Conservation (phyloP, 2,888 invertebrate genomes). For the Pecten maximus region DNA sequence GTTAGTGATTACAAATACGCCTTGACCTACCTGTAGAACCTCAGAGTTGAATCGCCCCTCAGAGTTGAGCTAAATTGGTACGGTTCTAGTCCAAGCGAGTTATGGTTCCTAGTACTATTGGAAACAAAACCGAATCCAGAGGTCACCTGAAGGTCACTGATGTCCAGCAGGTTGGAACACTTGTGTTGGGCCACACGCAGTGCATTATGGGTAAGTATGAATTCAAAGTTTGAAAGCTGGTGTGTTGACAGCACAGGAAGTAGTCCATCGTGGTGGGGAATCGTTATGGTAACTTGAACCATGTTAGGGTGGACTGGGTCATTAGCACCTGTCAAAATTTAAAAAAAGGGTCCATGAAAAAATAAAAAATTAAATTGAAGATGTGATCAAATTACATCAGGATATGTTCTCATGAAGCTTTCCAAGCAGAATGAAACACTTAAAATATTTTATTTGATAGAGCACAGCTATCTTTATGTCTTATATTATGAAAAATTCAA, state of each 20-base stretch:
- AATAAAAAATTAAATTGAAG: no score
- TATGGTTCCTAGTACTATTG: constrained; percentile 72
- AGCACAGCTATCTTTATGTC: no score
- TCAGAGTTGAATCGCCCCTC: constrained; percentile 70
- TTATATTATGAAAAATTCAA: no score
- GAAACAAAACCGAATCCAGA: constrained; percentile 78
- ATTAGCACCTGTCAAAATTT: constrained; percentile 55
- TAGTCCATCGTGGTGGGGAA: constrained; percentile 82
- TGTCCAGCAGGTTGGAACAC: constrained; percentile 81
- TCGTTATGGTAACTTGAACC: constrained; percentile 76
- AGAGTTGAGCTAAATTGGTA: constrained; percentile 77
- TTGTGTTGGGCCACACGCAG: constrained; percentile 79
- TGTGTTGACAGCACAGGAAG: constrained; percentile 81
- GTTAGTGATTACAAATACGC: no score
- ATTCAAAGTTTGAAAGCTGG: constrained; percentile 80
- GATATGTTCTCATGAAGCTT: no score
- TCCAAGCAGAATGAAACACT: no score
- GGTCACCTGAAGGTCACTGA: constrained; percentile 64
- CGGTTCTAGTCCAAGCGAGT: constrained; percentile 74
- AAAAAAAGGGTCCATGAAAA: neutral
- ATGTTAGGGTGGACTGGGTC: constrained; percentile 78
- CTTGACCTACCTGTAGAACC: constrained; percentile 79
- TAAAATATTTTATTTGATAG: no score
- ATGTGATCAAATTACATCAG: no score
- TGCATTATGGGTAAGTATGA: constrained; percentile 80